Evolutionary conservation across 1,140 invertebrate genomes (phyloP).

Genomic region (Plutomurus gul): DNA sequence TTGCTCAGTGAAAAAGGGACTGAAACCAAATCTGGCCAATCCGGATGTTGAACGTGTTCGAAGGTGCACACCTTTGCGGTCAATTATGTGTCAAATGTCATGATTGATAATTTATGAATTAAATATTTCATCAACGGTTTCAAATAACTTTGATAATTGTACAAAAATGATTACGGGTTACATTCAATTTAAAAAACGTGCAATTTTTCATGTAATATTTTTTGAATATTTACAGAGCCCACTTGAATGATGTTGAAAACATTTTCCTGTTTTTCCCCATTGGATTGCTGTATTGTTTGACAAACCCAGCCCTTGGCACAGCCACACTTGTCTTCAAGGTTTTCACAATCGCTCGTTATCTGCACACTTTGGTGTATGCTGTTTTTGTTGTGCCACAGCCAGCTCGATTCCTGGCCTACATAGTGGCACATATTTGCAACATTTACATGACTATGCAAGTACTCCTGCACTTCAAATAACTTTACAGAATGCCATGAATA

Average conservation of each 20-base stretch:
- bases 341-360: constrained; percentile 64
- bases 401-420: constrained; percentile 62
- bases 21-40: constrained; percentile 37
- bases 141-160: too few species aligned
- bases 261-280: constrained; percentile 67
- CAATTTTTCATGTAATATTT: not conserved
- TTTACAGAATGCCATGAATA: not conserved
- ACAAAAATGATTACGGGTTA: not conserved
- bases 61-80: constrained; percentile 33
- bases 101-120: too few species aligned
- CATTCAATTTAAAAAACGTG: not conserved
- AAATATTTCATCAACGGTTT: not conserved
- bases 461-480: constrained; percentile 12
- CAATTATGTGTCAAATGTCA: too few species aligned
- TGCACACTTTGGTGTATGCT: constrained; percentile 67
- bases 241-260: constrained; percentile 73
- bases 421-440: constrained; percentile 60
- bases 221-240: constrained; percentile 63
- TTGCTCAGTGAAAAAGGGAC: constrained; percentile 55
- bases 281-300: constrained; percentile 66
- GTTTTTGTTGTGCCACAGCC: constrained; percentile 64
- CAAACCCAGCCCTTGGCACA: constrained; percentile 61
- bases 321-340: constrained; percentile 66
- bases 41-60: constrained; percentile 55
- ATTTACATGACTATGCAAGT: constrained; percentile 61